Base-by-base conservation (phyloP, 2,888 invertebrate genomes). In the Meteorus colon region DNA sequence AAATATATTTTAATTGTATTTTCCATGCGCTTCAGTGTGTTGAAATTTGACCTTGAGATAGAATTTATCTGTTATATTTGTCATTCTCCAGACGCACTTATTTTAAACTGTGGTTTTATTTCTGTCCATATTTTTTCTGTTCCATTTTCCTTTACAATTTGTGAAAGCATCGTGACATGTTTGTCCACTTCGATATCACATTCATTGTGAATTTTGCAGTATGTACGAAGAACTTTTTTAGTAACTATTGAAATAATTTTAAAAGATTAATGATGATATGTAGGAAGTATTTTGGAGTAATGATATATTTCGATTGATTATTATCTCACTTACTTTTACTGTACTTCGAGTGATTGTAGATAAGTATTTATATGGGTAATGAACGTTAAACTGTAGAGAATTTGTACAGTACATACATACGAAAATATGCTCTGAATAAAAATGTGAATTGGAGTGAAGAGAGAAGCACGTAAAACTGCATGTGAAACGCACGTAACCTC, bases 1-100 rank as follows among this genome's bases (percentile, higher is more conserved):
- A 14, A n/a, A 31, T 31, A 14, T n/a, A 24, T 63, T 31, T n/a
- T 29, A 14, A 34, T 31, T 29, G 8, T 31, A 19, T 8, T 34
- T 34, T 8, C 34, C 34, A 34, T 34, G 34, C 24, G 41, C 12
- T 6, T 34, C 27, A 68, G 24, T 68, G 45, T 31, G 31, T 55
- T 55, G n/a, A 37, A 72, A 62, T 45, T 41, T 63, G 60, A 72
- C 71, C 62, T 62, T 62, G 31, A 72, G 63, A 63, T 45, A 29
- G 48, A 63, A 63, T 41, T 31, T n/a, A 55, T 48, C 29, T 51
- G 1, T 45, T 41, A 19, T 60, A 19, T 62, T 37, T 37, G 34
- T 37, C 14, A 31, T 55, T 16, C 69, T 59, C 55, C 59, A 37
- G 59, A 60, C 59, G 48, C 71, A 60, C 62, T 16, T 24, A 71